Base-by-base conservation (phyloP, 2,888 invertebrate genomes). In the Eupithecia exiguata region DNA sequence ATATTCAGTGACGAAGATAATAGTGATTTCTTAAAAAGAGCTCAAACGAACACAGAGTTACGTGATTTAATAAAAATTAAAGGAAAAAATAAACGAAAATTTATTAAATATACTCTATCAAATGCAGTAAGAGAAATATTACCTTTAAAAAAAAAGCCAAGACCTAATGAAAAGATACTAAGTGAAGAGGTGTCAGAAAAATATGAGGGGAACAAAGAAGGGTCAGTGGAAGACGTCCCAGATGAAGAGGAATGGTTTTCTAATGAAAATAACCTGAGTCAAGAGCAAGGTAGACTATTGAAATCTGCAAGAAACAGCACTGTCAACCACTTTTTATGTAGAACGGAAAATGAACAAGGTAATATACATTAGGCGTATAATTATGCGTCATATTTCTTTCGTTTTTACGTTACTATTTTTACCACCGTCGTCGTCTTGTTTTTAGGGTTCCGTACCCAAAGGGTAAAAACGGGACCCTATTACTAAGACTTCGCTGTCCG, bases 221-320 rank as follows among this genome's bases (percentile, higher is more conserved):
- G 5, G 6, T 66, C 40, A 12, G 25, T 5, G 6, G 40, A 40
- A 66, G 66, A 43, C 16, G 66, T 65, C 3, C 18, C 12, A 36
- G 21, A 65, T 65, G 65, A 65, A 18, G 21, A 65, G 12, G 38
- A 66, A n/a, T 43, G n/a, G 40, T 40, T 66, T 40, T 66, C 66
- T 66, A 21, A 38, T 66, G 40, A 40, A 66, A 66, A 40, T 36
- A 25, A 43, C 1, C 5, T 6, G 40, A 40, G 10, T 21, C 21
- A 65, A 36, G 36, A 36, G 36, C n/a, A 40, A 9, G n/a, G 4
- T 14, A 66, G 14, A 40, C 12, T n/a, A 12, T 40, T 40, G 38
- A 40, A 21, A 66, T 21, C 66, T 1, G 16, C n/a, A 40, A 6
- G 0, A n/a, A 66, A 66, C 40, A 66, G 21, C 1, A 66, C 66